phyloP scores from a whole-genome alignment of 2,888 invertebrate genomes.

The Periphyllus acericola region DNA sequence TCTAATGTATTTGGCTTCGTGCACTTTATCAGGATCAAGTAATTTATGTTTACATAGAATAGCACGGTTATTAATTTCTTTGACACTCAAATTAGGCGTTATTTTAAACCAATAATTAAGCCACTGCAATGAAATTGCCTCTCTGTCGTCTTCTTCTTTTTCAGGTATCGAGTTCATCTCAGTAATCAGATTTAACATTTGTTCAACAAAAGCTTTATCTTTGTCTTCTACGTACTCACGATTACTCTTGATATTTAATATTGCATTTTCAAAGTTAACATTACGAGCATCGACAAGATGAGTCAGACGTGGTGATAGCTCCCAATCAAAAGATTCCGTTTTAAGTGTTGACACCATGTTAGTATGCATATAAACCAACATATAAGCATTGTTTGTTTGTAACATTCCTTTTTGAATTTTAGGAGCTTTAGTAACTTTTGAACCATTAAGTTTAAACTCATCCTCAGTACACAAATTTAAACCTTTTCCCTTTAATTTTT shows the following conservation, averaged over 20 bases:
- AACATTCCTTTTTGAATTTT: constrained; percentile 69
- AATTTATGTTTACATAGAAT: constrained; percentile 69
- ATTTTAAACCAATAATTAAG: constrained; percentile 69
- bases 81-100: constrained; percentile 65
- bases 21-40: constrained; percentile 69
- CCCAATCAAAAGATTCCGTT: constrained; percentile 38
- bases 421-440: constrained; percentile 66
- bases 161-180: constrained; percentile 62
- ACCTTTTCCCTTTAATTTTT: constrained; percentile 68
- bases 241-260: constrained; percentile 52
- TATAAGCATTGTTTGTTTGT: constrained; percentile 73
- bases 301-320: constrained; percentile 63
- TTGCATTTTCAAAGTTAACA: constrained; percentile 49
- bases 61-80: constrained; percentile 68
- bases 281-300: constrained; percentile 61
- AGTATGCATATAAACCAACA: constrained; percentile 72
- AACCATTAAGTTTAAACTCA: constrained; percentile 65
- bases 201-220: constrained; percentile 54
- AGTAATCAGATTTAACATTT: constrained; percentile 51
- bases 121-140: constrained; percentile 71
- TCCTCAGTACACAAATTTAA: constrained; percentile 66
- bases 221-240: constrained; percentile 53
- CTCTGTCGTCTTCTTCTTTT: constrained; percentile 66
- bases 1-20: constrained; percentile 69
- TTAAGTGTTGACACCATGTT: constrained; percentile 49